Conservation (phyloP, 2,113 vertebrate genomes). For the Arothron firmamentum region DNA sequence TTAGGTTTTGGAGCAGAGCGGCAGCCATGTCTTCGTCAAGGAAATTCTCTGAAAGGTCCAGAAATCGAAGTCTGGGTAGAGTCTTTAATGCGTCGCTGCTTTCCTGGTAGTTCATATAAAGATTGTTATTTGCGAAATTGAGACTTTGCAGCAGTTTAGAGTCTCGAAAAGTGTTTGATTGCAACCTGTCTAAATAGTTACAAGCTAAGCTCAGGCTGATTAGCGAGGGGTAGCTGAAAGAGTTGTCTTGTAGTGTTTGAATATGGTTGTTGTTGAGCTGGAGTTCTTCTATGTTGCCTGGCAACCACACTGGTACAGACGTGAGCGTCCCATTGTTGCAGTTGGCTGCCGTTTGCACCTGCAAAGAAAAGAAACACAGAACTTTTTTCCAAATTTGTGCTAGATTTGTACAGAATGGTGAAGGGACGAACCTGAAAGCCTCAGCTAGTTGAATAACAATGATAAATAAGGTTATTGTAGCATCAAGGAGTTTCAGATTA, state of each 20-base stretch:
- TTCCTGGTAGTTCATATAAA: slow-evolving; percentile 71
- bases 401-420: no score
- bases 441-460: no score
- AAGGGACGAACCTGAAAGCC: no score
- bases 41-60: slow-evolving; percentile 87
- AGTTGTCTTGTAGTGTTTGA: slow-evolving; percentile 69
- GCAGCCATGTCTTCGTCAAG: slow-evolving; percentile 81
- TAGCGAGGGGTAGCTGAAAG: slow-evolving; percentile 74
- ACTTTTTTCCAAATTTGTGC: no score
- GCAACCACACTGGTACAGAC: slow-evolving; percentile 74
- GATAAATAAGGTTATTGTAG: no score
- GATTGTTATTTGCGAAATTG: slow-evolving; percentile 80
- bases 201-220: slow-evolving; percentile 76
- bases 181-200: slow-evolving; percentile 74
- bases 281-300: slow-evolving; percentile 67
- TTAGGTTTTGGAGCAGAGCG: slow-evolving; percentile 78
- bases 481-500: no score
- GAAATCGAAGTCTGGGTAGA: slow-evolving; percentile 64
- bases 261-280: slow-evolving; percentile 84
- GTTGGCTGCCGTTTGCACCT: slow-evolving; percentile 74
- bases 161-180: slow-evolving; percentile 67
- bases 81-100: slow-evolving; percentile 74
- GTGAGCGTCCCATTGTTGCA: slow-evolving; percentile 74
- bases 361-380: background rate
- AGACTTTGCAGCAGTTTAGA: slow-evolving; percentile 72